These are phyloP conservation scores for Paradoxurus hermaphroditus DNA, from an alignment of 2,113 vertebrate genomes.

Conservation along the genomic window DNA sequence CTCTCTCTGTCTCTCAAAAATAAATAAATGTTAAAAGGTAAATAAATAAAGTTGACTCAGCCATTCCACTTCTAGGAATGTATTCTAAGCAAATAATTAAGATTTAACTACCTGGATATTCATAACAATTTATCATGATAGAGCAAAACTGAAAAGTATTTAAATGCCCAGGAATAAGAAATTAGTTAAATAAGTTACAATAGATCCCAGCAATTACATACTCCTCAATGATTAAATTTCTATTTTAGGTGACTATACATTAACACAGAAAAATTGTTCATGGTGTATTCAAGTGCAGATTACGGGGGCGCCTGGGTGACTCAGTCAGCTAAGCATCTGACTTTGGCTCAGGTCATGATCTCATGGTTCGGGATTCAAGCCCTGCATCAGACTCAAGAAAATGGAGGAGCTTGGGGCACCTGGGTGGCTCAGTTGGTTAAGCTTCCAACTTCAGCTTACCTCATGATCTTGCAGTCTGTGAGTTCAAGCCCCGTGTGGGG, in stretches of 20 bases:
- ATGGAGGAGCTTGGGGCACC: no score
- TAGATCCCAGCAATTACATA: background rate
- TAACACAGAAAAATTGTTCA: background rate
- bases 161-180: background rate
- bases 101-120: background rate
- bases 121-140: background rate
- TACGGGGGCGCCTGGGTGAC: no score
- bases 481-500: no score
- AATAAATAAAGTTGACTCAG: background rate
- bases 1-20: no score
- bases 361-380: no score
- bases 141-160: background rate
- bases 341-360: no score
- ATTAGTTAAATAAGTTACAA: background rate
- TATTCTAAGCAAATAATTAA: background rate
- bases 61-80: background rate
- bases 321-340: no score
- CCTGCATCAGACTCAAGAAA: no score
- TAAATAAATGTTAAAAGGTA: no score
- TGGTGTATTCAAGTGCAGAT: background rate
- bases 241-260: background rate
- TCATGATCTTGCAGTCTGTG: no score
- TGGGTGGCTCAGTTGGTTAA: no score
- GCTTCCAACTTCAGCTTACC: no score
- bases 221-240: background rate